Percentiles rank a stretch among this genome's conserved stretches.
These are phyloP conservation scores for Helicorthomorpha holstii DNA, from an alignment of 1,140 invertebrate genomes.

Conservation along the genomic window DNA sequence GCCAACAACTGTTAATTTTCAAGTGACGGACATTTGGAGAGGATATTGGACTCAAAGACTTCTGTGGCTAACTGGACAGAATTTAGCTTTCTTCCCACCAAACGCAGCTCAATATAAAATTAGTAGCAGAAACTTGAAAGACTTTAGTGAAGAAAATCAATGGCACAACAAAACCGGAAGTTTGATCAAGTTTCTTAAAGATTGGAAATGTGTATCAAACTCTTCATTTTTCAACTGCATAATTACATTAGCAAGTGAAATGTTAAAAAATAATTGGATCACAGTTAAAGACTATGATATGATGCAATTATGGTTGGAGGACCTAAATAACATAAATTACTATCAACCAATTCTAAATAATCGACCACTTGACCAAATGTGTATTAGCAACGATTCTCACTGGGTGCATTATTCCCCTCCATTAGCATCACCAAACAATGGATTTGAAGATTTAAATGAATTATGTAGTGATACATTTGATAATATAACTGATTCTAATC, in stretches of 20 bases:
- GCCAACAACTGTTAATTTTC: conserved; percentile 18
- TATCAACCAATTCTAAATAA: conserved; percentile 4
- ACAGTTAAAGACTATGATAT: conserved; percentile 9
- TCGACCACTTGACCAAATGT: no score
- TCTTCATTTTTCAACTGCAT: no score
- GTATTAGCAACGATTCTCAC: no score
- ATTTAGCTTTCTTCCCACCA: conserved; percentile 16
- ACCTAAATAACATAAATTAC: conserved; percentile 12
- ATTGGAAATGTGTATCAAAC: conserved; percentile 18
- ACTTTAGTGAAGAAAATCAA: conserved; percentile 14
- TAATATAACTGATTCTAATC: no score
- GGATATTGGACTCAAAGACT: conserved; percentile 21
- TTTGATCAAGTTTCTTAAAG: conserved; percentile 12
- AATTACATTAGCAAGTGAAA: no score
- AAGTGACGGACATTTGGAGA: conserved; percentile 22
- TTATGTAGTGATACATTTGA: no score
- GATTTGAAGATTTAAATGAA: no score
- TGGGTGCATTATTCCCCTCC: no score
- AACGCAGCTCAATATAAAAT: conserved; percentile 15
- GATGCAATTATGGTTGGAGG: conserved; percentile 13
- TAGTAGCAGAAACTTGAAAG: conserved; percentile 14
- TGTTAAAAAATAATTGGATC: conserved; percentile 12
- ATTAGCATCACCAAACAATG: no score
- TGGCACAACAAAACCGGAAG: conserved; percentile 14
- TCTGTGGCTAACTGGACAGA: conserved; percentile 17